Percentiles rank a stretch among this genome's conserved stretches.
Conservation (phyloP, 2,888 invertebrate species). For the Eilema griseolum region DNA sequence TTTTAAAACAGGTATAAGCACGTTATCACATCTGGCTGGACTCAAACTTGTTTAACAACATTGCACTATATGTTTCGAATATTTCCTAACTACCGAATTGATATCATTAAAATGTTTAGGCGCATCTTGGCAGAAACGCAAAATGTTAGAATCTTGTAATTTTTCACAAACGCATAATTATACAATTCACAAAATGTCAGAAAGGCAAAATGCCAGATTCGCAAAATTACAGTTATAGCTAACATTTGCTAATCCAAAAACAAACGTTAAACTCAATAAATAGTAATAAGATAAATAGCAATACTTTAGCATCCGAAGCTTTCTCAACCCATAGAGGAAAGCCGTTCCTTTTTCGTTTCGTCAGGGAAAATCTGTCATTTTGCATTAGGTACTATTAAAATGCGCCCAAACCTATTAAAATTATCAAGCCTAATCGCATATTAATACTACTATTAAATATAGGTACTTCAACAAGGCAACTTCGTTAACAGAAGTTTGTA, state of each 20-base stretch:
- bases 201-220: too few species aligned
- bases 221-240: background rate
- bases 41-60: conserved; percentile 14
- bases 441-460: conserved; percentile 24
- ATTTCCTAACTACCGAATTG: conserved; percentile 28
- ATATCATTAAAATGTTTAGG: conserved; percentile 20
- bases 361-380: background rate
- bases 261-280: background rate
- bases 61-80: conserved; percentile 26
- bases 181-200: conserved; percentile 15
- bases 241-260: background rate
- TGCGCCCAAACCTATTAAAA: background rate
- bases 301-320: background rate
- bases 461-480: conserved; percentile 14
- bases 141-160: background rate
- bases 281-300: too few species aligned
- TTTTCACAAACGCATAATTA: too few species aligned
- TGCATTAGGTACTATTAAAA: background rate
- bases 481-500: conserved; percentile 11
- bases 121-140: background rate
- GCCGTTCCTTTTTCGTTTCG: background rate
- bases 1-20: conserved; percentile 45
- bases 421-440: conserved; percentile 26
- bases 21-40: conserved; percentile 48
- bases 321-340: background rate